Conservation (phyloP, 2,797 vertebrate genomes). For the Falco rusticolus region DNA sequence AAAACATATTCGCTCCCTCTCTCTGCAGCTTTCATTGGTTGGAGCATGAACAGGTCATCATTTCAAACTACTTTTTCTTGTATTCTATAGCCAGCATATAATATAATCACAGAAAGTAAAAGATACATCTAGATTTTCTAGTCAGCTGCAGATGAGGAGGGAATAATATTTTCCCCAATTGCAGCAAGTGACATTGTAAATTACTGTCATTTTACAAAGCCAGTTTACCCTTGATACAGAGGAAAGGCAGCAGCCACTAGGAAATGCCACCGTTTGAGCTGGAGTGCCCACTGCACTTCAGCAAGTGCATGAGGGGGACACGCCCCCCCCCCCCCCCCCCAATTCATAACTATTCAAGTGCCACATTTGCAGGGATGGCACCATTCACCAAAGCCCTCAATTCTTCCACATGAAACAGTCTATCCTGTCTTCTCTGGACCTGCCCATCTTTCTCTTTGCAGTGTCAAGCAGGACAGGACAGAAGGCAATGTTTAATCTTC, state of each 20-base stretch:
- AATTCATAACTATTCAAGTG: neutral
- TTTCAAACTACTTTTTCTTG: constrained; percentile 10
- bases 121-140: constrained; percentile 9
- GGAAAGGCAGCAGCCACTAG: neutral
- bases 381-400: neutral
- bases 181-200: neutral
- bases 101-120: neutral
- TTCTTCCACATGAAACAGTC: neutral
- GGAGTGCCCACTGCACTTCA: neutral
- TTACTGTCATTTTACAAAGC: neutral
- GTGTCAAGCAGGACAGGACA: neutral
- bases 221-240: neutral
- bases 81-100: neutral
- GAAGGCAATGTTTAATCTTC: neutral
- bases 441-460: neutral
- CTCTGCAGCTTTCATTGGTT: neutral
- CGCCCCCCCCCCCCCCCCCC: neutral
- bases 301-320: neutral
- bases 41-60: neutral
- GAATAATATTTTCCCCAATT: neutral
- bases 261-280: neutral
- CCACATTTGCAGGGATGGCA: neutral
- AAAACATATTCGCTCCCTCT: neutral
- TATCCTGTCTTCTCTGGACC: neutral
- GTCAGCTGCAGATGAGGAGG: neutral